A percentile compares a stretch with the other conserved stretches of the same genome.
phyloP scores from a whole-genome alignment of 2,797 vertebrate species.

The Gambelia wislizenii region DNA sequence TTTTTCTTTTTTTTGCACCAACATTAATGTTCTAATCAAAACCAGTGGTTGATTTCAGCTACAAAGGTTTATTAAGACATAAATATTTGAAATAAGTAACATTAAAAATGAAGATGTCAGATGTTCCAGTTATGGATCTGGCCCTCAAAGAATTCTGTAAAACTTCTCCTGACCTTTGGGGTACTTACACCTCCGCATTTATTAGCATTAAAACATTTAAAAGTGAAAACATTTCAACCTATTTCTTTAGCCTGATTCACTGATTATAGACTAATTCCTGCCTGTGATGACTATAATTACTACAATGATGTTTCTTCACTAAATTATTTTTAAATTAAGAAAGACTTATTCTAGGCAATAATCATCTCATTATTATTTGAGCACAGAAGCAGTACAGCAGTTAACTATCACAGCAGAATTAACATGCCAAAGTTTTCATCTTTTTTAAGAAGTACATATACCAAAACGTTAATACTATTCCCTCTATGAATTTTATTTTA shows the following conservation, averaged over 20 bases:
- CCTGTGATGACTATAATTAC: conserved; percentile 61
- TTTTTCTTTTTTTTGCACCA: too few species aligned
- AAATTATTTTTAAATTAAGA: conserved; percentile 66
- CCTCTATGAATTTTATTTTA: conserved; percentile 38
- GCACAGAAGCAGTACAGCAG: conserved; percentile 37
- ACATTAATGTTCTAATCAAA: background rate
- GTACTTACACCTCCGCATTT: background rate
- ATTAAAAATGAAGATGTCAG: background rate
- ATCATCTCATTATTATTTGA: conserved; percentile 65
- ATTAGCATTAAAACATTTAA: conserved; percentile 32
- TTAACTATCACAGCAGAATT: conserved; percentile 37
- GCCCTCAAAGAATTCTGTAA: background rate
- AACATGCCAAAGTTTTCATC: conserved; percentile 42
- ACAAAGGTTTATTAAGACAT: background rate
- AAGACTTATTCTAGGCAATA: conserved; percentile 59
- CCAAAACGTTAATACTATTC: conserved; percentile 9
- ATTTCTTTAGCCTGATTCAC: conserved; percentile 48
- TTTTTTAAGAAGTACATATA: background rate
- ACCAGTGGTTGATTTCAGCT: background rate
- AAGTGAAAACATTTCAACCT: conserved; percentile 28
- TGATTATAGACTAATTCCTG: conserved; percentile 60
- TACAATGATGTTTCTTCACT: conserved; percentile 51
- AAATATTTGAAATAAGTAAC: background rate
- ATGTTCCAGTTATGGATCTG: background rate
- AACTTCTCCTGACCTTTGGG: background rate